Evolutionary conservation across 2,888 invertebrate genomes (phyloP).

Genomic region (Germaria angustata): DNA sequence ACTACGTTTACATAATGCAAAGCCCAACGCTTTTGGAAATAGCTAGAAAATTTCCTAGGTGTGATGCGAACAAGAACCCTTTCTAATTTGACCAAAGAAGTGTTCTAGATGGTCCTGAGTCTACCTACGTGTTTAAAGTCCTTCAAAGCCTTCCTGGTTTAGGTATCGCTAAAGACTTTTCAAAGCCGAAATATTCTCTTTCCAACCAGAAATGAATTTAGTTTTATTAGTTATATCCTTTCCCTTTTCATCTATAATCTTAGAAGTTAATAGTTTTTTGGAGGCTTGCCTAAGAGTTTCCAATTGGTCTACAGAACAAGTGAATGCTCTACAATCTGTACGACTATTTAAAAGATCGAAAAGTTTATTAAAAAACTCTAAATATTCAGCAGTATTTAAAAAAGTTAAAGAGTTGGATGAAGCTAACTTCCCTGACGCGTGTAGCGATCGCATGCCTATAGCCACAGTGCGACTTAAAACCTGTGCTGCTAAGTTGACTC

Average conservation of each 20-base stretch:
- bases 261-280: background rate
- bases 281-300: background rate
- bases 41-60: constrained; percentile 17
- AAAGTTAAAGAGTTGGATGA: background rate
- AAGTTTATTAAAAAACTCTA: constrained; percentile 10
- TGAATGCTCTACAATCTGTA: background rate
- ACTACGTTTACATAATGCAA: constrained; percentile 26
- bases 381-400: background rate
- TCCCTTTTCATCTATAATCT: background rate
- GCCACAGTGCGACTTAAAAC: constrained; percentile 1
- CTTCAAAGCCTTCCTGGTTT: background rate
- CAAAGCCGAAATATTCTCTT: background rate
- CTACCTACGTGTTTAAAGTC: background rate
- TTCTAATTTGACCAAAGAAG: constrained; percentile 25
- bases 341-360: constrained; percentile 3
- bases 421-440: background rate
- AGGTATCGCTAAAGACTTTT: background rate
- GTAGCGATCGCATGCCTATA: background rate
- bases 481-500: constrained; percentile 8
- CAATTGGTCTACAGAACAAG: background rate
- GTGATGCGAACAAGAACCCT: constrained; percentile 17
- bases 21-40: constrained; percentile 37
- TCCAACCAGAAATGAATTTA: background rate
- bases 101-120: constrained; percentile 22
- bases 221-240: background rate